Base-by-base conservation (phyloP, 2,888 invertebrate species). In the Dasysyrphus albostriatus region DNA sequence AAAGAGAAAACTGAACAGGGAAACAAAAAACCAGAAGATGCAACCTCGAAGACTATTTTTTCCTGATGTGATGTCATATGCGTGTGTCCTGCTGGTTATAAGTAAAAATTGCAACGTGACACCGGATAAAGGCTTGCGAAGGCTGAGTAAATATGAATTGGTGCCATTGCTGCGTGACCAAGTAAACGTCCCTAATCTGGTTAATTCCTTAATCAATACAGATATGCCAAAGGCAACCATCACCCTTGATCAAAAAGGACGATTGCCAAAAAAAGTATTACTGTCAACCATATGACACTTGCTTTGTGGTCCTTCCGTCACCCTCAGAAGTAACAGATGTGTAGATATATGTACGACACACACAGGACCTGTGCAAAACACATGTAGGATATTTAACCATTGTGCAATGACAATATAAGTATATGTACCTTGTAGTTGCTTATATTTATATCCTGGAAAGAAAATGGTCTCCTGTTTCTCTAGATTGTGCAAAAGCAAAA, bases 281-380 rank as follows among this genome's bases (percentile, higher is more conserved):
- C 77, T 63, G 77, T 77, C 74, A 87, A 87, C 85, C 85, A 87
- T 83, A 83, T 87, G 83, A 83, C 83, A 78, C 85, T 83, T 74
- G 70, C 74, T 75, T 70, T 87, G 78, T 83, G 78, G 82, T 78
- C 44, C 63, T 74, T 74, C 77, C 69, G 42, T 79, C 74, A 79
- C 83, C 79, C 83, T 78, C 29, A 34, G 8, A 39, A 34, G 54
- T 84, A 69, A 77, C 84, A 85, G 84, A 85, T 84, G 84, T 80
- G 29, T 59, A 14, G 14, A 34, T 8, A 56, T 10, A 16, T n/a
- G 32, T 56, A 16, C n/a, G 63, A 65, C 9, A 47, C 29, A 61
- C 19, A 67, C 34, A 67, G 44, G 44, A 56, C 54, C 65, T 58
- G 67, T 77, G 82, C 82, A 74, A 67, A 58, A 56, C 59, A 74